A percentile compares a stretch with the other conserved stretches of the same genome.
Evolutionary conservation across 2,797 vertebrate genomes (phyloP).

Genomic region (Darevskia mixta): DNA sequence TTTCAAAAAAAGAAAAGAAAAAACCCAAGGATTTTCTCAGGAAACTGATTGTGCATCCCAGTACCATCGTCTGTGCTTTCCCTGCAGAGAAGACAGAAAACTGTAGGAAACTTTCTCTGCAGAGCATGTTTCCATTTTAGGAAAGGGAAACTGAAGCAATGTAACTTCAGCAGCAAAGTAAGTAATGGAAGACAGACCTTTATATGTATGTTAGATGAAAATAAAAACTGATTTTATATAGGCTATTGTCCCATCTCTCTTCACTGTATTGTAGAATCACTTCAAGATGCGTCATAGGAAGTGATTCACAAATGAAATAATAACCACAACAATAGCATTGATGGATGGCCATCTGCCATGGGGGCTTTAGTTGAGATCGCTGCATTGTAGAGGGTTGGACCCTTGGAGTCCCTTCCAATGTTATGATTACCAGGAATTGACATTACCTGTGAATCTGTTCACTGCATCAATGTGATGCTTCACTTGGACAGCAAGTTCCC

Average conservation of each 20-base stretch:
- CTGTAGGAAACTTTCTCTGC: not conserved
- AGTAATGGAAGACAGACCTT: not conserved
- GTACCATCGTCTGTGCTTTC: not conserved
- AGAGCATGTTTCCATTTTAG: not conserved
- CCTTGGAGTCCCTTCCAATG: too few species aligned
- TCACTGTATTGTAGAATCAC: too few species aligned
- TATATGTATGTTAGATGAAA: not conserved
- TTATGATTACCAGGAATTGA: not conserved
- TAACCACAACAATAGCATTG: not conserved
- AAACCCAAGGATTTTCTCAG: not conserved
- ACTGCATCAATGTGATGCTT: conserved; percentile 97
- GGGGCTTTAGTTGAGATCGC: too few species aligned
- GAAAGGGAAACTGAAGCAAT: not conserved
- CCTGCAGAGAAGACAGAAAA: not conserved
- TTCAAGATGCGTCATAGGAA: too few species aligned
- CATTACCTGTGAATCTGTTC: conserved; percentile 89
- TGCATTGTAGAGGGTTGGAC: too few species aligned
- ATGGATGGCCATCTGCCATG: too few species aligned
- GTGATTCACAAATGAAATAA: not conserved
- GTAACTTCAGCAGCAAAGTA: not conserved
- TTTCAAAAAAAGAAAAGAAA: not conserved
- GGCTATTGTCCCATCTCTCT: too few species aligned
- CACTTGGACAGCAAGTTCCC: conserved; percentile 96
- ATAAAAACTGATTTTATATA: too few species aligned
- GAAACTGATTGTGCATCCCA: not conserved